These are phyloP conservation scores for Nothobranchius furzeri DNA, from an alignment of 2,113 vertebrate genomes.

Conservation along the genomic window DNA sequence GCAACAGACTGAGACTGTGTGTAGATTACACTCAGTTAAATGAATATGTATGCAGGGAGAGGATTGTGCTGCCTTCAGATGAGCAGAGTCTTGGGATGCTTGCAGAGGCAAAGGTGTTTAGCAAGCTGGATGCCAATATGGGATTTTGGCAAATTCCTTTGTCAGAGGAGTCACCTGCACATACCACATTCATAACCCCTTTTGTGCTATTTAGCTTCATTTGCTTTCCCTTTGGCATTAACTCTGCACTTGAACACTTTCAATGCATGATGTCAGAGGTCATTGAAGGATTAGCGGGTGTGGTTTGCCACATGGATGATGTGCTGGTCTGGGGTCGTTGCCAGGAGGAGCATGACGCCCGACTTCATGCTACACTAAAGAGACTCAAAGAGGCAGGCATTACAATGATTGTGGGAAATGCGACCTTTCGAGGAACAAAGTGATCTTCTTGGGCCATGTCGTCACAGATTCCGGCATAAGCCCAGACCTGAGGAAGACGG, in stretches of 20 bases:
- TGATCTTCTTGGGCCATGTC: conserved; percentile 1
- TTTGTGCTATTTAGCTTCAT: conserved; percentile 24
- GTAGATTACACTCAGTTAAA: too few species aligned
- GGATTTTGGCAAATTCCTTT: conserved; percentile 34
- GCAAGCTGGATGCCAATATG: conserved; percentile 31
- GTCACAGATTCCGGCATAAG: background rate
- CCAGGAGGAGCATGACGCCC: background rate
- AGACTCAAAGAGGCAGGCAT: background rate
- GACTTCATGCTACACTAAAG: background rate
- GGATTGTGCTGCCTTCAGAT: too few species aligned
- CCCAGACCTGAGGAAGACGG: conserved; percentile 29
- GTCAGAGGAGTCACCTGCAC: background rate
- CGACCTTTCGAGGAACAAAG: background rate
- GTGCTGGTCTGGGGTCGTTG: conserved; percentile 11
- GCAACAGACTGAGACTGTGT: too few species aligned
- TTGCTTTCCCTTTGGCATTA: background rate
- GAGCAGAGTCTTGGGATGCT: conserved; percentile 4
- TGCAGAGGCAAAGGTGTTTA: conserved; percentile 13
- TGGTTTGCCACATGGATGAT: conserved; percentile 43
- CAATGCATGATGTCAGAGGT: conserved; percentile 32
- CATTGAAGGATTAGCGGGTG: background rate
- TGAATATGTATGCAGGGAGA: too few species aligned
- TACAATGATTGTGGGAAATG: background rate
- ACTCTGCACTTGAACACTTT: conserved; percentile 27
- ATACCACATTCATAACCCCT: conserved; percentile 32